These are phyloP conservation scores for Notarius quadriscutis DNA, from an alignment of 2,113 vertebrate species.

Conservation along the genomic window DNA sequence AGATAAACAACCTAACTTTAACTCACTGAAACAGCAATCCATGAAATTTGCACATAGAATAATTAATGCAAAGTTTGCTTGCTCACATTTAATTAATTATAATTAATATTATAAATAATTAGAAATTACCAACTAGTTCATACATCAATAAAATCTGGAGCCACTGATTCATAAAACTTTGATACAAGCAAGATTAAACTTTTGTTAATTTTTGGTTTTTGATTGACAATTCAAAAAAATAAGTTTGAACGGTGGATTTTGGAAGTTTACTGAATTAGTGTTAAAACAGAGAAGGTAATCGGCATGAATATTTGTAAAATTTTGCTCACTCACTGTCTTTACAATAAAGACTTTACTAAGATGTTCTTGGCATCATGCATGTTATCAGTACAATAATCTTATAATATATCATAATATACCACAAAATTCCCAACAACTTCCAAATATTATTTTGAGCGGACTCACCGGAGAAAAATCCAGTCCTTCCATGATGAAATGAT, in stretches of 20 bases:
- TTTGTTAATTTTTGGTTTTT: background rate
- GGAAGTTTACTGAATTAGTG: background rate
- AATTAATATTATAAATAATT: background rate
- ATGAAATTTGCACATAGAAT: background rate
- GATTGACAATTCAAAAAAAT: background rate
- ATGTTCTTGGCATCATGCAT: background rate
- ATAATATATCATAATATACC: background rate
- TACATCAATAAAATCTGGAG: background rate
- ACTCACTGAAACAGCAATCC: background rate
- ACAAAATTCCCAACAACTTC: background rate
- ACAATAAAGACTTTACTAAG: background rate
- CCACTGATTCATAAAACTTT: background rate
- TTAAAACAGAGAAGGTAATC: background rate
- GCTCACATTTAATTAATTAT: background rate
- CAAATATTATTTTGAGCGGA: background rate
- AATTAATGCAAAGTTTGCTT: background rate
- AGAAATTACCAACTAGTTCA: background rate
- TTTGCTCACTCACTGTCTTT: background rate
- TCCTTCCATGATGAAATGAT: constrained; percentile 36
- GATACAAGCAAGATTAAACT: background rate
- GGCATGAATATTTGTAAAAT: background rate
- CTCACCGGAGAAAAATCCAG: constrained; percentile 26
- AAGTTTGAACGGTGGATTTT: background rate
- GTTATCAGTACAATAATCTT: background rate
- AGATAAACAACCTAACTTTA: background rate